Base-by-base conservation (phyloP, 2,888 invertebrate species). In the Glomeris marginata region DNA sequence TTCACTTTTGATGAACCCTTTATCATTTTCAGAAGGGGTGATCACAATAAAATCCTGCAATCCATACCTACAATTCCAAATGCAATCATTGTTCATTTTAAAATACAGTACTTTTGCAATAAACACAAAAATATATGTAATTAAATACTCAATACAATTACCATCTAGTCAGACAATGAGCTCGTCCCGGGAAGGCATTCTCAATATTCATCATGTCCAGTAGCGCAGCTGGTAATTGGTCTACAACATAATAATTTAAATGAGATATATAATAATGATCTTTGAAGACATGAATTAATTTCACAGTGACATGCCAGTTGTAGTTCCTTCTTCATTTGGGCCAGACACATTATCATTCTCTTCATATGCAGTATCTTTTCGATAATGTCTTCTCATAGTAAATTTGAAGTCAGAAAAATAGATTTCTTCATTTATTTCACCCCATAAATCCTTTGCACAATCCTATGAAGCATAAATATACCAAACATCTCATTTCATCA, bases 41-140 rank as follows among this genome's bases (percentile, higher is more conserved):
- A 94, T 65, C 54, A 88, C 77, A 28, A 91, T 68, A 66, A 86
- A 94, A 59, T 87, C 80, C 54, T 83, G 76, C 16, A 92, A 64
- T 0, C 90, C 90, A 67, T 83, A 92, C 61, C 63, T 65, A 52
- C 41, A 52, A 48, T 51, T n/a, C n/a, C n/a, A n/a, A n/a, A n/a
- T n/a, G n/a, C n/a, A n/a, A n/a, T n/a, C n/a, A n/a, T n/a, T n/a
- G n/a, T n/a, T n/a, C n/a, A n/a, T n/a, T n/a, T n/a, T n/a, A n/a
- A n/a, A n/a, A n/a, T n/a, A n/a, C n/a, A n/a, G n/a, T n/a, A n/a
- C 18, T 41, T 10, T 11, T 46, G 35, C 8, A 41, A 18, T 41
- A 46, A 13, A 46, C 10, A 41, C 16, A 43, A 43, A 37, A 13
- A 10, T 15, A 46, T 41, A 13, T 41, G 11, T 38, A n/a, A n/a